Evolutionary conservation across 2,113 vertebrate genomes (phyloP).

Genomic region (Vulpes ferrilata): DNA sequence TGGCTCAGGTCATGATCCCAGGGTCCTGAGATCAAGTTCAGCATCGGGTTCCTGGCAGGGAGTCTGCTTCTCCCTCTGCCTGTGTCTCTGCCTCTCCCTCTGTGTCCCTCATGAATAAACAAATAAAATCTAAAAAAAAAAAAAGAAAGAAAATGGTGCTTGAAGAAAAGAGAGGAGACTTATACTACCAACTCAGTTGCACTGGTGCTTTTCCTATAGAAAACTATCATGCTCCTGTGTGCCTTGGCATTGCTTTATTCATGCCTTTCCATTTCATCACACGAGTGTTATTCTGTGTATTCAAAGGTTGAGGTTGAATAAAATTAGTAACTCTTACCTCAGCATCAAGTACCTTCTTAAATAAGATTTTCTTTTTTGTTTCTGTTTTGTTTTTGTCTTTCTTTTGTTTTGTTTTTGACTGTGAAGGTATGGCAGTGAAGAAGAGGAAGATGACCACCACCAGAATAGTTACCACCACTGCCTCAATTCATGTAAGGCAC

Average conservation of each 20-base stretch:
- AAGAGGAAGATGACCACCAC: background rate
- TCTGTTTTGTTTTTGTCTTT: background rate
- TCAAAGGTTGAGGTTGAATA: background rate
- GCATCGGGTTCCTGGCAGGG: too few species aligned
- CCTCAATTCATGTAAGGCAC: background rate
- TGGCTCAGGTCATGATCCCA: too few species aligned
- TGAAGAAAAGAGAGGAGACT: background rate
- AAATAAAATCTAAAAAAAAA: background rate
- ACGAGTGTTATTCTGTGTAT: background rate
- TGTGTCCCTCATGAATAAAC: too few species aligned
- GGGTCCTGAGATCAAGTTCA: too few species aligned
- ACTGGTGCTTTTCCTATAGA: background rate
- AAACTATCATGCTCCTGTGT: background rate
- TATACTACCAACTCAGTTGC: background rate
- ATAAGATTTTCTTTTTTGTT: background rate
- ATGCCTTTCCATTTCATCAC: background rate
- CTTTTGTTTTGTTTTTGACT: background rate
- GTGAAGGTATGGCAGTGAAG: background rate
- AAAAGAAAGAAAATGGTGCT: background rate
- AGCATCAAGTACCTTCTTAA: background rate
- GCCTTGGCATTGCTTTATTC: background rate
- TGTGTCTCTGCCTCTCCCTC: too few species aligned
- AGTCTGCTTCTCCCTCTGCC: too few species aligned
- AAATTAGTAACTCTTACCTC: conserved; percentile 6
- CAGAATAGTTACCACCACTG: background rate